Percentiles rank a stretch among this genome's conserved stretches.
Conservation (phyloP, 2,797 vertebrate genomes). For the Micromesistius poutassou region DNA sequence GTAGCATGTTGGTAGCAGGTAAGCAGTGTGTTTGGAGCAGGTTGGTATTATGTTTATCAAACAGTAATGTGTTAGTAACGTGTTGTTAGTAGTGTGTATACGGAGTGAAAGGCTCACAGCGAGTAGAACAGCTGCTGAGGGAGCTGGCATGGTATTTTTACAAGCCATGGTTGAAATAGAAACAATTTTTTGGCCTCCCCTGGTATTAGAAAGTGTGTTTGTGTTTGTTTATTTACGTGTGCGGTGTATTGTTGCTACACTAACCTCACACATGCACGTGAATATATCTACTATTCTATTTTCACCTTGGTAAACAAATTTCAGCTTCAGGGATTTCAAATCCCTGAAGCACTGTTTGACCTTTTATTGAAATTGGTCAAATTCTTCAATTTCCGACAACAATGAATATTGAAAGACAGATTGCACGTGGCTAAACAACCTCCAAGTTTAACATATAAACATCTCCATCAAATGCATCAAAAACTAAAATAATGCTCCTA, state of each 20-base stretch:
- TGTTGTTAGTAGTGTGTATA: background rate
- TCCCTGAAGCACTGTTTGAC: background rate
- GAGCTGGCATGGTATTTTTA: constrained; percentile 52
- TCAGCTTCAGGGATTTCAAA: too few relatives aligned
- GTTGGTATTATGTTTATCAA: background rate
- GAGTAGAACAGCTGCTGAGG: constrained; percentile 60
- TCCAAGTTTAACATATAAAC: background rate
- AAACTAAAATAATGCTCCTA: background rate
- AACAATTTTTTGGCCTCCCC: constrained; percentile 26
- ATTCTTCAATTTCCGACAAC: background rate
- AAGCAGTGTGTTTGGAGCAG: background rate
- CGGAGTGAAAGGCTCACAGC: constrained; percentile 28
- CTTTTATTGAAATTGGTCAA: background rate
- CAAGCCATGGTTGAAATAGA: constrained; percentile 59
- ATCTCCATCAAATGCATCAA: background rate
- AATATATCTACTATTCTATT: background rate
- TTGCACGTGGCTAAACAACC: background rate
- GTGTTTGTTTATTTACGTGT: constrained; percentile 19
- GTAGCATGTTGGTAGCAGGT: background rate
- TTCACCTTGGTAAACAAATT: background rate
- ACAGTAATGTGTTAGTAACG: background rate
- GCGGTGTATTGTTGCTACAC: background rate
- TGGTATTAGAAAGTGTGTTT: constrained; percentile 45
- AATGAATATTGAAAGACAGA: background rate
- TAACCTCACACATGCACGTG: background rate